These are phyloP conservation scores for Drosophila serrata DNA, from an alignment of 1,140 invertebrate genomes.

Conservation along the genomic window DNA sequence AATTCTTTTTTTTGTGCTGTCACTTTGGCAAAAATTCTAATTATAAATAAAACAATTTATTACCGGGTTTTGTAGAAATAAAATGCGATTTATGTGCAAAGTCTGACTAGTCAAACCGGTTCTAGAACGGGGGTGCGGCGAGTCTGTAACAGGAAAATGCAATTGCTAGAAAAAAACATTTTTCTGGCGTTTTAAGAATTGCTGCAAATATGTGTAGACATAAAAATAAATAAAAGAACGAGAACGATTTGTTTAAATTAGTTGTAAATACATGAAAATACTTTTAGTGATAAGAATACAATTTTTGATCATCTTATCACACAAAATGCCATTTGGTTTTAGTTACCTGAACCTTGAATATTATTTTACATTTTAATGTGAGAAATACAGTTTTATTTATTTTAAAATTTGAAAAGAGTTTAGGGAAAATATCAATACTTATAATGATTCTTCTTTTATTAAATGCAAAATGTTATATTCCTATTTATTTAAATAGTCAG, in stretches of 20 bases:
- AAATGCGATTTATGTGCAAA: constrained; percentile 76
- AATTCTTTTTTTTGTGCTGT: constrained; percentile 46
- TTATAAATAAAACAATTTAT: constrained; percentile 81
- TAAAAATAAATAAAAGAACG: background rate
- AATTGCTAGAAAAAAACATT: constrained; percentile 37
- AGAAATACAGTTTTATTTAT: too few species aligned
- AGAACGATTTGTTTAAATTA: constrained; percentile 12
- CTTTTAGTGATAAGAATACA: background rate
- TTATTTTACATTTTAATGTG: background rate
- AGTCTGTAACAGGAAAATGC: constrained; percentile 37
- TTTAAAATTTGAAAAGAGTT: background rate
- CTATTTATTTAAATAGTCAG: background rate
- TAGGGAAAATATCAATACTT: background rate
- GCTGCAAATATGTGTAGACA: constrained; percentile 17
- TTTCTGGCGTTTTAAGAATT: constrained; percentile 30
- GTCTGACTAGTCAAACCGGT: constrained; percentile 71
- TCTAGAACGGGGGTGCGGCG: constrained; percentile 50
- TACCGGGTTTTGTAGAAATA: constrained; percentile 78
- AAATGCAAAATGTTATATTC: background rate
- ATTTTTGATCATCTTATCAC: background rate
- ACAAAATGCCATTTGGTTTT: background rate
- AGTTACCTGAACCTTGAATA: too few species aligned
- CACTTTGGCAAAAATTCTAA: constrained; percentile 73
- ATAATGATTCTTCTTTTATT: background rate
- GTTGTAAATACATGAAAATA: background rate